phyloP scores from a whole-genome alignment of 2,888 invertebrate genomes.

The Nomada fucata region DNA sequence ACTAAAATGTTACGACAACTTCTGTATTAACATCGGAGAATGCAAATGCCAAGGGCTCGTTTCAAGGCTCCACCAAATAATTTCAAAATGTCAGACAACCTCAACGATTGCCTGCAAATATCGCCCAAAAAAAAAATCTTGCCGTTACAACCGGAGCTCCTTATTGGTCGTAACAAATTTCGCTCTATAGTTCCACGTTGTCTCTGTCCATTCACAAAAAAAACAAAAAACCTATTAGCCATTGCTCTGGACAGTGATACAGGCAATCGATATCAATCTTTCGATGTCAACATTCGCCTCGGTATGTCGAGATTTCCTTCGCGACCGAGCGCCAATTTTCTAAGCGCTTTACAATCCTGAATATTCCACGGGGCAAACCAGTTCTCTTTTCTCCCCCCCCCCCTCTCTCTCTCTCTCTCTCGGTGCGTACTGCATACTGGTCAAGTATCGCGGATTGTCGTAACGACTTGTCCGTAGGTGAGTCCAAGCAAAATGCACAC shows the following conservation, averaged over 20 bases:
- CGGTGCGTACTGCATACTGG: not conserved
- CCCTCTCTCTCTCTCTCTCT: too few species aligned
- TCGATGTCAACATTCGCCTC: conserved; percentile 38
- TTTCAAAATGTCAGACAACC: too few species aligned
- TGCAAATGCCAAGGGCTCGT: too few species aligned
- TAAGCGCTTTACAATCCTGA: conserved; percentile 45
- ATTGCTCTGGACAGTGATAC: not conserved
- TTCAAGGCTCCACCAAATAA: too few species aligned
- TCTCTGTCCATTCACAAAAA: conserved; percentile 8
- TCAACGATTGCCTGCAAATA: not conserved
- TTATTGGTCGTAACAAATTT: not conserved
- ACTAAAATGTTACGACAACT: too few species aligned
- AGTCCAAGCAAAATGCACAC: conserved; percentile 59
- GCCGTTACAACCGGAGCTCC: not conserved
- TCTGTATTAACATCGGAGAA: too few species aligned
- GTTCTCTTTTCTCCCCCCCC: conserved; percentile 19
- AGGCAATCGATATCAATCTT: conserved; percentile 11
- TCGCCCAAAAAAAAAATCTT: not conserved
- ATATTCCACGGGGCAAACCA: conserved; percentile 43
- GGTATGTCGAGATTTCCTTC: conserved; percentile 32
- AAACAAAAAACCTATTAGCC: conserved; percentile 2
- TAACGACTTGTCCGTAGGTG: conserved; percentile 49
- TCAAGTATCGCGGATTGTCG: conserved; percentile 39
- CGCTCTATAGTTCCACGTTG: not conserved
- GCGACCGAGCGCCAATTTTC: conserved; percentile 36